Evolutionary conservation across 2,113 vertebrate species (phyloP), one percentile per base, ranked within the genome.

Genomic region (Sinosuthora webbiana): DNA sequence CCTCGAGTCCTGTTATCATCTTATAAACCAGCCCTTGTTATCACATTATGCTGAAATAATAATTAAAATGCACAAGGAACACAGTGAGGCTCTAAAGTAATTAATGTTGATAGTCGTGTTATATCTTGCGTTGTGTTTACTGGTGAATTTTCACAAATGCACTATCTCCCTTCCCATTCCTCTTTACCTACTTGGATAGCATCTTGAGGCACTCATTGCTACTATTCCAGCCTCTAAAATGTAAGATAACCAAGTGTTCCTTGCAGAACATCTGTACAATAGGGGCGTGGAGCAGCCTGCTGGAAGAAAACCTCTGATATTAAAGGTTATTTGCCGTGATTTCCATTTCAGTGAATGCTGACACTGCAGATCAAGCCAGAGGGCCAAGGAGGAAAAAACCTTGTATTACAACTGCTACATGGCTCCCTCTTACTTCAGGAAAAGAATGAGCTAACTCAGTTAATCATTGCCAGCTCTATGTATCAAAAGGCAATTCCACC

Each of bases 261-360:
- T 98, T 98, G 97, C 97, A 98, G 97, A 98, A 98, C 97, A 97
- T 98, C 98, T 97, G 97, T 96, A 98, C 90, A 89, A 93, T 39
- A 95, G 93, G 52, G 97, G 97, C 16, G 1, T 42, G 97, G 96
- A 98, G 94, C 96, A 98, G 93, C 50, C 78, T 65, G 62, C 39
- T 83, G 24, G 25, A 35, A 89, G 73, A 62, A 68, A 83, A 5
- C 28, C 35, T 95, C 96, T 97, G 92, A 33, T 93, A 94, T 95
- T 80, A 90, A 97, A 97, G 96, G 91, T 90, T 97, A 95, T 94
- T 97, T 97, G 98, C 95, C 97, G 95, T 97, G 94, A 98, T 98
- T 98, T 98, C 97, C 76, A 96, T 98, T 98, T 98, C 97, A 97
- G 98, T 86, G 97, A 98, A 97, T 97, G 98, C 98, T 98, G 98